Conservation (phyloP, 1,140 invertebrate species). For the Thaumatotibia leucotreta region DNA sequence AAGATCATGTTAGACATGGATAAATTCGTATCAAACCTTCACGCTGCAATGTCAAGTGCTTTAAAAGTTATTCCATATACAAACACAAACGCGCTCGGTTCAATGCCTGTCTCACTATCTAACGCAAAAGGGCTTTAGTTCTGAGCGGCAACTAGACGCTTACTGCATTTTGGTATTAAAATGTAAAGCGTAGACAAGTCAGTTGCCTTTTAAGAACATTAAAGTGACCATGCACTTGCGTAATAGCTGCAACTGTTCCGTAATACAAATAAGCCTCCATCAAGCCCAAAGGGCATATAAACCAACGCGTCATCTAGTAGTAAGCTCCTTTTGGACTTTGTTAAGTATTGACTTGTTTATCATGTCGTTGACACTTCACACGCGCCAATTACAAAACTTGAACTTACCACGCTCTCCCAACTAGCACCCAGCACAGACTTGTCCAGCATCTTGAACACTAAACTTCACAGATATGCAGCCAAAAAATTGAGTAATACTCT, state of each 20-base stretch:
- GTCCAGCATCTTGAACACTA: slow-evolving; percentile 60
- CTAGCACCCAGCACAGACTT: slow-evolving; percentile 62
- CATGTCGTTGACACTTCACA: neutral
- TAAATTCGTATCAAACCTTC: slow-evolving; percentile 27
- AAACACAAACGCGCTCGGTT: slow-evolving; percentile 47
- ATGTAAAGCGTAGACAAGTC: slow-evolving; percentile 38
- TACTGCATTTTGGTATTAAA: neutral
- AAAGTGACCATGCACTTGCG: slow-evolving; percentile 51
- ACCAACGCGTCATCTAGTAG: neutral
- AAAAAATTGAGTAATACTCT: slow-evolving; percentile 32
- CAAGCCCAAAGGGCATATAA: neutral
- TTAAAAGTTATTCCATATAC: slow-evolving; percentile 60
- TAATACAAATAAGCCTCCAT: slow-evolving; percentile 29
- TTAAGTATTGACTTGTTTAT: neutral
- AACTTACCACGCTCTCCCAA: slow-evolving; percentile 72
- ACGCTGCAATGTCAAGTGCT: slow-evolving; percentile 64
- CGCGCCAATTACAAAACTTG: neutral
- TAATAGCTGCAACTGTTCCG: slow-evolving; percentile 38
- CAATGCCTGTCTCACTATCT: slow-evolving; percentile 43
- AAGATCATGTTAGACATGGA: slow-evolving; percentile 31
- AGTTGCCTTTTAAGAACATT: slow-evolving; percentile 60
- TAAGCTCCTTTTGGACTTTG: neutral
- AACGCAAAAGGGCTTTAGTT: neutral
- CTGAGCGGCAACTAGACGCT: neutral
- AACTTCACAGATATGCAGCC: slow-evolving; percentile 14